Evolutionary conservation across 2,797 vertebrate species (phyloP), one percentile per base, ranked within the genome.

Genomic region (Pachyuromys duprasi): DNA sequence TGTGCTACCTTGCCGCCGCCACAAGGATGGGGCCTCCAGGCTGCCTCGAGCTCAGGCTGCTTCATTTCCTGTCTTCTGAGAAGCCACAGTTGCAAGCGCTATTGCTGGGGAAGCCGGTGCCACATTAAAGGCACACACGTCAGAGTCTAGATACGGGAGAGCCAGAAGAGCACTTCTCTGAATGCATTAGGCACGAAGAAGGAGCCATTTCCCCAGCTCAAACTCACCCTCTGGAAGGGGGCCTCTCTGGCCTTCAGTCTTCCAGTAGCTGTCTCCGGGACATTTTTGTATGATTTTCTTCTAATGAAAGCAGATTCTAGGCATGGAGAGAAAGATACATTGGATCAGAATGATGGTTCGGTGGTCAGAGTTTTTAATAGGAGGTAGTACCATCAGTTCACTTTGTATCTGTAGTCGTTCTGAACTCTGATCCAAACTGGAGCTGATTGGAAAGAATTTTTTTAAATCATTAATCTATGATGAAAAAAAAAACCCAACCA

Each of bases 51-150:
- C 62, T 79, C 69, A 63, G 28, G 76, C 96, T 95, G n/a, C 84
- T 86, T 95, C 62, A 92, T 55, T 97, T 97, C 97, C 97, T 96
- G 95, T 26, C 55, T 96, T 76, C 93, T 65, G 87, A 55, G 95
- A 96, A 97, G 33, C 67, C 33, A 2, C 53, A 36, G 26, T 60
- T 81, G 57, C 81, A 65, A 81, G 69, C 90, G 20, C 55, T 91
- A 39, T 33, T 20, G 67, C 83, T 75, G 75, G 55, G 72, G 81
- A 81, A 69, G 67, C 82, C 24, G 33, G 22, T 39, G 22, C 72
- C 76, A 36, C 53, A 81, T 78, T 55, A 84, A 87, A 94, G 55
- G 11, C 63, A 69, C 6, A 7, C 57, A 63, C 75, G 67, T 60
- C 13, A 79, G 76, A 49, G 42, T 1, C 0, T 3, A 93, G 45